Evolutionary conservation across 1,140 invertebrate species (phyloP), one percentile per base, ranked within the genome.

Genomic region (Lordiphosa mommai): DNA sequence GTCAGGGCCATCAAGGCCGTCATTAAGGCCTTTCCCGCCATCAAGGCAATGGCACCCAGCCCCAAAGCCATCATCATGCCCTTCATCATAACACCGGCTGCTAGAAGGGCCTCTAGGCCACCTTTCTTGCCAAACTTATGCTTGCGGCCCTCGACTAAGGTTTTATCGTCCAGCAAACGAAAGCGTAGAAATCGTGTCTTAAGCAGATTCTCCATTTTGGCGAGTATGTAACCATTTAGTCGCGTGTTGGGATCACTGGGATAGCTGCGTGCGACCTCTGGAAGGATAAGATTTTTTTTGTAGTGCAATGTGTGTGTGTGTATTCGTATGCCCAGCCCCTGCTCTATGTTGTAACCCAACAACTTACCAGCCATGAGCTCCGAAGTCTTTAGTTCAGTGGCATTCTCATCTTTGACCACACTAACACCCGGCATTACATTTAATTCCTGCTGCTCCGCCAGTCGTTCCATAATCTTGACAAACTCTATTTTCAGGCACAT

Each of bases 1-100:
- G 95, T 92, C 1, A 96, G 89, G 0, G 95, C 94, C 91, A 96
- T 93, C 20, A 96, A 70, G 8, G 93, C 94, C 0, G 94, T 94
- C 93, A 96, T 95, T 6, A 96, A 82, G 1, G 95, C 95, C 88
- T 96, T 96, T n/a, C 95, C 95, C 2, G 95, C 94, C 2, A 96
- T 89, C 33, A 94, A 89, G 0, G 94, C 94, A 1, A 96, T 85
- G 0, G 92, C 94, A n/a, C 93, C 94, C 48, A 96, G 89, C 4
- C 92, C 94, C 8, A 95, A 72, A 0, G 94, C 94, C 72, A 94
- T 92, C 0, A 95, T 79, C 1, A 94, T 95, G 72, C 92, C 92
- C 89, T 93, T 93, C 92, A 93, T 93, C 92, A 93, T 92, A 38
- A 93, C 80, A 30, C 89, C 91, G 8, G 90, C 91, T 2, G 92